Base-by-base conservation (phyloP, 2,113 vertebrate genomes). In the Amblyopsis rosae region DNA sequence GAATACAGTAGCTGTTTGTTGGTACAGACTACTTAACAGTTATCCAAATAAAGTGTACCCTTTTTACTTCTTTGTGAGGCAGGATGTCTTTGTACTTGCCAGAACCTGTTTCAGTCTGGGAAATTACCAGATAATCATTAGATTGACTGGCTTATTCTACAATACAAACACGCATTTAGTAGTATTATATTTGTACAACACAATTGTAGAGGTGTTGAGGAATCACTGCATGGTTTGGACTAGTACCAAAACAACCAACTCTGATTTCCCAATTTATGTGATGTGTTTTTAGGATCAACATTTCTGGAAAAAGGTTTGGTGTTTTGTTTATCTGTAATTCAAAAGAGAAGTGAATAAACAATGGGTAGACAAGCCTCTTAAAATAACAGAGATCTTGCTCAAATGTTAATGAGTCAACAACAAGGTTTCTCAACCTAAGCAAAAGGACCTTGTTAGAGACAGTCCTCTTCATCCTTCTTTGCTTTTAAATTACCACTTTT, bases 41-140 rank as follows among this genome's bases (percentile, higher is more conserved):
- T 11, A 41, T n/a, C 10, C 55, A 57, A 26, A 33, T 32, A 10
- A 3, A 57, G 17, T 4, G 33, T 11, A 17, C 35, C 35, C 59
- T 61, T 67, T 83, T 75, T 56, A 56, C 53, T 63, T 67, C 61
- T 51, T 71, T 70, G 57, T 69, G 32, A 72, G 12, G 53, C 47
- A 60, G 79, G 77, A 77, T 67, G 62, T 17, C 5, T 15, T 26
- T 41, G 33, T 41, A 69, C 79, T 63, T 74, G 87, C 62, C 71
- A 41, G 33, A 56, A 79, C 83, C 32, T 82, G 86, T 76, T 35
- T 49, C 45, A 54, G 60, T 72, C 73, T 67, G 69, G 3, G 69
- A 50, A 64, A 69, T 60, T 48, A 69, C 48, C 9, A 69, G 58
- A 61, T 49, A 61, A 9, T 60, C 48, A 41, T 47, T 13, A 19